phyloP scores from a whole-genome alignment of 2,797 vertebrate genomes.

The Loriculus beryllinus region DNA sequence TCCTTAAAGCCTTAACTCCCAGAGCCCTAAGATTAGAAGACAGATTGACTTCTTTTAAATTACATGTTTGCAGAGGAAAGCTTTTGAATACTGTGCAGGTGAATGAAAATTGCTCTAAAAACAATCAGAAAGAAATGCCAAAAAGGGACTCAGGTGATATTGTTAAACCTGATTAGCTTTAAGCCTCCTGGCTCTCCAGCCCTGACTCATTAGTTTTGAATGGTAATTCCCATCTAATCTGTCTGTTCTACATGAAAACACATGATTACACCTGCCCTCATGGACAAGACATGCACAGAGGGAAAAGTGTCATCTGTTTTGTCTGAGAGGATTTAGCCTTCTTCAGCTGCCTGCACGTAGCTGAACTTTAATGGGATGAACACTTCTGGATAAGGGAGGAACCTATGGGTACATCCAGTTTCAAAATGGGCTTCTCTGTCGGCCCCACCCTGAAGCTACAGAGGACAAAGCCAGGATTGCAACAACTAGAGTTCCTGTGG shows the following conservation, averaged over 20 bases:
- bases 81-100: background rate
- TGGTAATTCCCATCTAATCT: constrained; percentile 12
- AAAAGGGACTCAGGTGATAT: background rate
- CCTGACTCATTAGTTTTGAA: background rate
- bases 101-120: background rate
- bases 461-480: background rate
- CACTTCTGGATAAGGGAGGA: background rate
- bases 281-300: background rate
- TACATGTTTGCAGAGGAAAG: background rate
- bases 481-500: background rate
- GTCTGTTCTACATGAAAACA: background rate
- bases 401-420: background rate
- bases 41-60: background rate
- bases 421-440: background rate
- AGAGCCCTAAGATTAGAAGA: background rate
- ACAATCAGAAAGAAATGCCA: background rate
- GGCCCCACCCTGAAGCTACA: background rate
- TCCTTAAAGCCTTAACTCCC: background rate
- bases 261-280: background rate
- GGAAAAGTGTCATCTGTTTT: background rate
- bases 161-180: background rate
- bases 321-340: background rate
- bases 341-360: background rate
- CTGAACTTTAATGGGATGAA: background rate
- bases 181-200: background rate